phyloP scores from a whole-genome alignment of 2,888 invertebrate species.

The Chamaedrilus cognettii region DNA sequence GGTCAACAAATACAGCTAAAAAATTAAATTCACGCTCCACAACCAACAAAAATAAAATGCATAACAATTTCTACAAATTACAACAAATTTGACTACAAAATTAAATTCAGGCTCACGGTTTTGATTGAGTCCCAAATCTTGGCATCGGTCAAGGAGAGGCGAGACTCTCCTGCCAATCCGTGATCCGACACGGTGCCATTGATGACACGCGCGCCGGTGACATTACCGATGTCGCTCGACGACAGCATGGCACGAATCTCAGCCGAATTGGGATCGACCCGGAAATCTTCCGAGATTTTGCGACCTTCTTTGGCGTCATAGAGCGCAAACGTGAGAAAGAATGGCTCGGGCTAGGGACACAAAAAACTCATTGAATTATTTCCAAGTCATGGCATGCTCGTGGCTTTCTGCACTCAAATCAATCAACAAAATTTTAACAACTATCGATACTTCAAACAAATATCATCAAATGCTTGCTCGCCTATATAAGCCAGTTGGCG shows the following conservation, averaged over 20 bases:
- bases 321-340: slow-evolving; percentile 83
- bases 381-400: neutral
- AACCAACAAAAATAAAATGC: too few relatives aligned
- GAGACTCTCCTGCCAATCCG: too few relatives aligned
- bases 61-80: too few relatives aligned
- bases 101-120: too few relatives aligned
- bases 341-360: slow-evolving; percentile 79
- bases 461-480: too few relatives aligned
- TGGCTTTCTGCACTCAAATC: neutral
- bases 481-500: too few relatives aligned
- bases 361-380: neutral
- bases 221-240: neutral
- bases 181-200: neutral
- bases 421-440: neutral
- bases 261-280: slow-evolving; percentile 60
- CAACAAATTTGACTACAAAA: too few relatives aligned
- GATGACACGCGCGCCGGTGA: neutral
- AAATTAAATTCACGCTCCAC: too few relatives aligned
- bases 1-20: too few relatives aligned
- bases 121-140: too few relatives aligned
- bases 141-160: too few relatives aligned
- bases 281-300: slow-evolving; percentile 92
- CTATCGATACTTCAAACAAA: too few relatives aligned
- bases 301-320: slow-evolving; percentile 86
- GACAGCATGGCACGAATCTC: slow-evolving; percentile 54